Percentiles rank a stretch among this genome's conserved stretches.
Evolutionary conservation across 1,140 invertebrate genomes (phyloP).

Genomic region (Habropoda laboriosa): DNA sequence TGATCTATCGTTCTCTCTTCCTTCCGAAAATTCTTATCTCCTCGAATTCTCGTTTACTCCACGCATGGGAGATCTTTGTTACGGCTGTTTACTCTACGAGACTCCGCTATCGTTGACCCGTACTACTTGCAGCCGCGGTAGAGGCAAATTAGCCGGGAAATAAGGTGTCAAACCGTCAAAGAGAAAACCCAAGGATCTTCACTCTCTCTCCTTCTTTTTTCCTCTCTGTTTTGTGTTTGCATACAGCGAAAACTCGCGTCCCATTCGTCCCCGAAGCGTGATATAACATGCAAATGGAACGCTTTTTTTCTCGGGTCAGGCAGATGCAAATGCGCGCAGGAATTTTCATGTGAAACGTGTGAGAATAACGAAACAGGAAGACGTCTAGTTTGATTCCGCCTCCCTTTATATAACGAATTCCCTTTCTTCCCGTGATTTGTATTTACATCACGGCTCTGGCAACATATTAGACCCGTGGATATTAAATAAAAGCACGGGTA

Average conservation of each 20-base stretch:
- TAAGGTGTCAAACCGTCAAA: not conserved
- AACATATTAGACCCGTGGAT: not conserved
- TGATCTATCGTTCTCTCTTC: not conserved
- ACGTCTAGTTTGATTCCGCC: conserved; percentile 32
- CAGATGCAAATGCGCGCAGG: conserved; percentile 53
- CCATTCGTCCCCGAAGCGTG: conserved; percentile 6
- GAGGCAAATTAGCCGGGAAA: conserved; percentile 3
- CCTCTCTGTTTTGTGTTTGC: not conserved
- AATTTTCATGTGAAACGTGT: conserved; percentile 50
- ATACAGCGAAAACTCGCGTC: conserved; percentile 14
- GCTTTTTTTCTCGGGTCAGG: conserved; percentile 7
- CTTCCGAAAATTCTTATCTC: not conserved
- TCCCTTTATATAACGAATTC: not conserved
- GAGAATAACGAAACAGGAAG: conserved; percentile 48
- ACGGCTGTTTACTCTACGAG: not conserved
- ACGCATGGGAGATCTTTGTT: too few relatives aligned
- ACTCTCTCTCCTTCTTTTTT: not conserved
- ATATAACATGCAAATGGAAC: conserved; percentile 48
- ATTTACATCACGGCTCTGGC: not conserved
- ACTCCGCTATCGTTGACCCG: not conserved
- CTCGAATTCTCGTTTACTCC: not conserved
- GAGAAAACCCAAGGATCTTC: not conserved
- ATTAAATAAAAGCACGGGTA: not conserved
- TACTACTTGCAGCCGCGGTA: not conserved
- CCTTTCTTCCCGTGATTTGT: conserved; percentile 4